Evolutionary conservation across 35 echinoderm and acorn worm genomes (phyloP).

Genomic region (Holothuria glaberrima): DNA sequence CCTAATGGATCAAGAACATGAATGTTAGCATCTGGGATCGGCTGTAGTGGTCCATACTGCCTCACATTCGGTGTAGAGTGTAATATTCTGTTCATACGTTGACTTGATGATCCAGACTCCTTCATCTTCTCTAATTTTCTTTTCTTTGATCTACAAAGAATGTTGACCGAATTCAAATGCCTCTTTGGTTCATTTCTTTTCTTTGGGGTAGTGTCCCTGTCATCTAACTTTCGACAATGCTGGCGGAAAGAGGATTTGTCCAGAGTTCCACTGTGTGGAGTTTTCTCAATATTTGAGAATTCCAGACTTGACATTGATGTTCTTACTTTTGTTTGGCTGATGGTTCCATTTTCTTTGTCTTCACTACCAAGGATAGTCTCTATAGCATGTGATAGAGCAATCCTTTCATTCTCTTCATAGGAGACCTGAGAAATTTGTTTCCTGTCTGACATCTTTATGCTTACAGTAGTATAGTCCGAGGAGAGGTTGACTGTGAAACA

Average conservation of each 20-base stretch:
- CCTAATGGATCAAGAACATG: not conserved
- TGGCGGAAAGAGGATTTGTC: not conserved
- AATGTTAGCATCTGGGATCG: slow-evolving; percentile 12
- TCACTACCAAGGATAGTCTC: slow-evolving; percentile 61
- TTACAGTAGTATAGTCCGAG: no score
- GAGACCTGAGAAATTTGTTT: not conserved
- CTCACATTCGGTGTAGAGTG: not conserved
- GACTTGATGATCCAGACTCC: not conserved
- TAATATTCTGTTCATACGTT: not conserved
- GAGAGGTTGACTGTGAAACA: no score
- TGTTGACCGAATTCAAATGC: slow-evolving; percentile 48
- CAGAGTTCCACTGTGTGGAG: slow-evolving; percentile 2
- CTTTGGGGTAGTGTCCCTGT: slow-evolving; percentile 37
- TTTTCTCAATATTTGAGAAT: not conserved
- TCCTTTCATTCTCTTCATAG: slow-evolving; percentile 28
- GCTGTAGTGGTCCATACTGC: slow-evolving; percentile 19
- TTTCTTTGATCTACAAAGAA: slow-evolving; percentile 49
- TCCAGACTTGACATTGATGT: not conserved
- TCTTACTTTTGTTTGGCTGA: not conserved
- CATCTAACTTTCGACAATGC: slow-evolving; percentile 5
- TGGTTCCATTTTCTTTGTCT: not conserved
- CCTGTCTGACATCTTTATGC: not conserved
- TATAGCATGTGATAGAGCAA: slow-evolving; percentile 73
- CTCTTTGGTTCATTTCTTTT: slow-evolving; percentile 15
- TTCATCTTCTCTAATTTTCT: slow-evolving; percentile 17